phyloP scores from a whole-genome alignment of 2,113 vertebrate species.

The Chloropsis cyanopogon region DNA sequence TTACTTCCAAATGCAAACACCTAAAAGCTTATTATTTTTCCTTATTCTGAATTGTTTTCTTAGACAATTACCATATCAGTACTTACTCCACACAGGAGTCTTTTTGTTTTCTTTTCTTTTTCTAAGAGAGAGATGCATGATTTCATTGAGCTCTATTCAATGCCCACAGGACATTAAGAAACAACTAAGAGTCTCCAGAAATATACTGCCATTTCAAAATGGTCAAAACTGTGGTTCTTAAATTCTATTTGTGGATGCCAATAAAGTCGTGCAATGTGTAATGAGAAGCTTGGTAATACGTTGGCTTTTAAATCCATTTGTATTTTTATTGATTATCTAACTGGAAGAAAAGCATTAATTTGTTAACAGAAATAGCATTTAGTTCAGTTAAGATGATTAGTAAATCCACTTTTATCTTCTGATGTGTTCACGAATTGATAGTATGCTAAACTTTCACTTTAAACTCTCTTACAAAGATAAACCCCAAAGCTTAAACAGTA shows the following conservation, averaged over 20 bases:
- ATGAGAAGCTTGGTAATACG: not conserved
- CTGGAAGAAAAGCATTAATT: not conserved
- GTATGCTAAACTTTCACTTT: not conserved
- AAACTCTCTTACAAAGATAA: not conserved
- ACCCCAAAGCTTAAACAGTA: not conserved
- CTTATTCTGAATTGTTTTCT: not conserved
- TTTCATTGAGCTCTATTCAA: not conserved
- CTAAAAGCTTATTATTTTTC: not conserved
- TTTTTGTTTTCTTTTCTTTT: not conserved
- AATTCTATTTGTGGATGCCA: not conserved
- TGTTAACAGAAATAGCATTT: not conserved
- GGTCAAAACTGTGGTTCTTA: not conserved
- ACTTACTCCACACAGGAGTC: not conserved
- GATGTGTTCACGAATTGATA: not conserved
- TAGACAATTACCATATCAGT: not conserved
- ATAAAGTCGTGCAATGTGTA: not conserved
- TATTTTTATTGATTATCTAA: constrained; percentile 28
- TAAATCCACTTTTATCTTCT: not conserved
- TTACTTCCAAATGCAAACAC: not conserved
- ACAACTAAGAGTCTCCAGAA: not conserved
- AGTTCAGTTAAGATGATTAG: not conserved
- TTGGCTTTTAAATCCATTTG: not conserved
- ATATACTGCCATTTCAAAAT: not conserved
- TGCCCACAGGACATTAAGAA: not conserved
- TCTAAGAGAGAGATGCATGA: not conserved